Conservation (phyloP, 1,140 invertebrate species). For the Leptestheria dahalacensis region DNA sequence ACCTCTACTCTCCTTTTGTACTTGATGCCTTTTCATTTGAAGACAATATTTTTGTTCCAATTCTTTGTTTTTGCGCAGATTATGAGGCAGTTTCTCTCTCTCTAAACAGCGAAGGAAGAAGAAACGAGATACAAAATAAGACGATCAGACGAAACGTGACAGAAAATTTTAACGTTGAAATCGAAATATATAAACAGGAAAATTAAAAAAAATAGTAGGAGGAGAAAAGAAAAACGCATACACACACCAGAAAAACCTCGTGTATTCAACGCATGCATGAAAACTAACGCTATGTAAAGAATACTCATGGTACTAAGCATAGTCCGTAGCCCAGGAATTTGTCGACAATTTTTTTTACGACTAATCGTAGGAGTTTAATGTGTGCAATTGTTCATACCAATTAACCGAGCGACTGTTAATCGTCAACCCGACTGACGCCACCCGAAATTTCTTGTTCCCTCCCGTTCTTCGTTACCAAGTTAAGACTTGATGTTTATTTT, state of each 20-base stretch:
- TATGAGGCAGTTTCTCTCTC: neutral
- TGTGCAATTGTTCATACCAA: neutral
- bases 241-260: no score
- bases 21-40: neutral
- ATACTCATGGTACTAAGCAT: slow-evolving; percentile 9
- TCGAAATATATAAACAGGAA: no score
- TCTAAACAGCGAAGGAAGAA: no score
- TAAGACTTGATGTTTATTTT: neutral
- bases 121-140: no score
- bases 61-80: neutral
- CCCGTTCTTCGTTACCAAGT: no score
- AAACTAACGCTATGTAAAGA: slow-evolving; percentile 11
- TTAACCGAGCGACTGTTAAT: neutral
- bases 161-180: no score
- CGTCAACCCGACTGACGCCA: no score
- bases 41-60: neutral
- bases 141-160: neutral
- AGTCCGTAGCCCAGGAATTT: neutral
- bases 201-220: no score
- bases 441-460: no score
- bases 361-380: neutral
- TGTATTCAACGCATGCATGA: slow-evolving; percentile 10
- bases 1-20: neutral
- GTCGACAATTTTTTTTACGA: neutral
- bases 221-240: no score